Evolutionary conservation across 2,888 invertebrate genomes (phyloP).

Genomic region (Metallyticus violacea): DNA sequence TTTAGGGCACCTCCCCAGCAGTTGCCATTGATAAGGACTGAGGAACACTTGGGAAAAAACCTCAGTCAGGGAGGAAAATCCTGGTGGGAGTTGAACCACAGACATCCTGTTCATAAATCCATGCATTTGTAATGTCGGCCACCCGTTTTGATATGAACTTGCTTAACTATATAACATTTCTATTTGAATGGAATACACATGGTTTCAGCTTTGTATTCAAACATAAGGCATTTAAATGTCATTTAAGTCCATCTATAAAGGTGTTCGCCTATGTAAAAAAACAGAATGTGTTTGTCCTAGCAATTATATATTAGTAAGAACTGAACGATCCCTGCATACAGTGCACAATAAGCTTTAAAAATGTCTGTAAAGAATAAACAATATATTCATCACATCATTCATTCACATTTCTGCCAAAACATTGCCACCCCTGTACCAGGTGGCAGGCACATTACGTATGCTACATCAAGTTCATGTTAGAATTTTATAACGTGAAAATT

Average conservation of each 20-base stretch:
- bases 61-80: no score
- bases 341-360: not conserved
- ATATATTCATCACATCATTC: not conserved
- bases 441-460: slow-evolving; percentile 8
- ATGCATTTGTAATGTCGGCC: no score
- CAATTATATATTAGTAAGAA: not conserved
- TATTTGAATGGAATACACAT: not conserved
- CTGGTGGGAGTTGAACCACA: no score
- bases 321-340: not conserved
- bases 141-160: not conserved
- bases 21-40: no score
- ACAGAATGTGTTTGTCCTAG: not conserved
- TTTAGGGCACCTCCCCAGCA: no score
- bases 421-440: not conserved
- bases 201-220: not conserved
- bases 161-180: not conserved
- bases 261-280: not conserved
- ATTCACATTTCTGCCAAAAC: not conserved
- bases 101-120: no score
- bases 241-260: not conserved
- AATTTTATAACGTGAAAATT: not conserved
- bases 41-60: no score
- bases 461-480: not conserved
- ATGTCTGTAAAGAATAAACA: not conserved
- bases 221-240: not conserved